phyloP scores from a whole-genome alignment of 1,140 invertebrate species.

The Hyposmocoma kahamanoa region DNA sequence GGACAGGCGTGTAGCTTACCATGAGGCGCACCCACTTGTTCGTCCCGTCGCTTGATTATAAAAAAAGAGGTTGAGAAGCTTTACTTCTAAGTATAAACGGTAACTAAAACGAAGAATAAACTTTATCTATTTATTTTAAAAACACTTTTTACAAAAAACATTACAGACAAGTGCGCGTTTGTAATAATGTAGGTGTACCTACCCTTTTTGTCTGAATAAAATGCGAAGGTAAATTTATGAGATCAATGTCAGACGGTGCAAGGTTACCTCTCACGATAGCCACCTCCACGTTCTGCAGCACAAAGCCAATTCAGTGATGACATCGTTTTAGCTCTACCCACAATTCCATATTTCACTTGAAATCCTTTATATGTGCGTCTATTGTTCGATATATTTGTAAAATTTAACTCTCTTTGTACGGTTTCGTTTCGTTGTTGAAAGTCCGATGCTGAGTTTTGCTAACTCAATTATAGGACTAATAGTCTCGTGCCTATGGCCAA shows the following conservation, averaged over 20 bases:
- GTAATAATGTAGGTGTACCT: too few relatives aligned
- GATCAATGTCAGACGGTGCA: slow-evolving; percentile 44
- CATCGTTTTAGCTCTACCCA: slow-evolving; percentile 16
- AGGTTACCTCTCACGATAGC: slow-evolving; percentile 49
- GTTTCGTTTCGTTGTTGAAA: background rate
- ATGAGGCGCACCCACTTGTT: too few relatives aligned
- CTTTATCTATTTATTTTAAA: too few relatives aligned
- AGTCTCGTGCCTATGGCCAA: slow-evolving; percentile 12
- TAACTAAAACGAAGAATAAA: too few relatives aligned
- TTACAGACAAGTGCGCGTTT: too few relatives aligned
- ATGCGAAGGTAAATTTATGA: slow-evolving; percentile 42
- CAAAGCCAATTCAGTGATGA: slow-evolving; percentile 23
- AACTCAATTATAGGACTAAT: slow-evolving; percentile 2
- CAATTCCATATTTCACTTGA: slow-evolving; percentile 16
- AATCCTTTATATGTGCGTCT: slow-evolving; percentile 9
- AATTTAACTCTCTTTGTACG: background rate
- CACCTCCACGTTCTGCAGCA: slow-evolving; percentile 25
- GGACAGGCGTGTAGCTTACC: too few relatives aligned
- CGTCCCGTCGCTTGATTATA: too few relatives aligned
- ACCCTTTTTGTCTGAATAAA: slow-evolving; percentile 6
- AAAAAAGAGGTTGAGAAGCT: too few relatives aligned
- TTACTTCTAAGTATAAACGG: too few relatives aligned
- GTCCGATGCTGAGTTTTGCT: background rate
- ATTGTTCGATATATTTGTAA: slow-evolving; percentile 15
- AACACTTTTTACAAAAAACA: too few relatives aligned